Percentiles rank a stretch among this genome's conserved stretches.
Evolutionary conservation across 2,888 invertebrate species (phyloP).

Genomic region (Diplolepis rosae): DNA sequence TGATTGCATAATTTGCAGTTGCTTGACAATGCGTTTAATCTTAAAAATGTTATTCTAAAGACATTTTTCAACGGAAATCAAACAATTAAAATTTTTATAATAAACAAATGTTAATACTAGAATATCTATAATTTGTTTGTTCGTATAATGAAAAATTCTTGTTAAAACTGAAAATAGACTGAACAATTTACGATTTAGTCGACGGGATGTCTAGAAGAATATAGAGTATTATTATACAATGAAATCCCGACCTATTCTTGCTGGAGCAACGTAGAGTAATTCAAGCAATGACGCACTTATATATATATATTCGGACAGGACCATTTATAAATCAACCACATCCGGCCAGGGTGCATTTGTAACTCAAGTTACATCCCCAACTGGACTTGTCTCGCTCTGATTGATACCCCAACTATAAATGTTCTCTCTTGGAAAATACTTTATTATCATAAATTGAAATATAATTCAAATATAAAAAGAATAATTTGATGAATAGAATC

Average conservation of each 20-base stretch:
- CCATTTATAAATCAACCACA: slow-evolving; percentile 12
- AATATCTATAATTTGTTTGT: background rate
- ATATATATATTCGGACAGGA: slow-evolving; percentile 15
- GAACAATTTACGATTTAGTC: slow-evolving; percentile 2
- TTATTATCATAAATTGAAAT: background rate
- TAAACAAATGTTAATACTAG: no score
- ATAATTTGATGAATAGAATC: background rate
- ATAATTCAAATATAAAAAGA: background rate
- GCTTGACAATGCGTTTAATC: no score
- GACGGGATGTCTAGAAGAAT: background rate
- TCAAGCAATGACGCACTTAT: background rate
- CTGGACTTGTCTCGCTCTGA: background rate
- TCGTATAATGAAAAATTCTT: no score
- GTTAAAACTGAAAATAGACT: no score
- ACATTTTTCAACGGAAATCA: no score
- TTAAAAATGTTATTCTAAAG: no score
- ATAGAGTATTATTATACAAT: slow-evolving; percentile 18
- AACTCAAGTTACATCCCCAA: slow-evolving; percentile 8
- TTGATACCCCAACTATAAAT: background rate
- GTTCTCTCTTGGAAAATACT: no score
- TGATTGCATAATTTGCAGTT: no score
- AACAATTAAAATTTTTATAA: no score
- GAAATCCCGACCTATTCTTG: slow-evolving; percentile 8
- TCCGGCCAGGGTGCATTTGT: slow-evolving; percentile 20
- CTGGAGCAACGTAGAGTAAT: background rate